Evolutionary conservation across 2,113 vertebrate genomes (phyloP), one percentile per base, ranked within the genome.

Genomic region (Alectura lathami): DNA sequence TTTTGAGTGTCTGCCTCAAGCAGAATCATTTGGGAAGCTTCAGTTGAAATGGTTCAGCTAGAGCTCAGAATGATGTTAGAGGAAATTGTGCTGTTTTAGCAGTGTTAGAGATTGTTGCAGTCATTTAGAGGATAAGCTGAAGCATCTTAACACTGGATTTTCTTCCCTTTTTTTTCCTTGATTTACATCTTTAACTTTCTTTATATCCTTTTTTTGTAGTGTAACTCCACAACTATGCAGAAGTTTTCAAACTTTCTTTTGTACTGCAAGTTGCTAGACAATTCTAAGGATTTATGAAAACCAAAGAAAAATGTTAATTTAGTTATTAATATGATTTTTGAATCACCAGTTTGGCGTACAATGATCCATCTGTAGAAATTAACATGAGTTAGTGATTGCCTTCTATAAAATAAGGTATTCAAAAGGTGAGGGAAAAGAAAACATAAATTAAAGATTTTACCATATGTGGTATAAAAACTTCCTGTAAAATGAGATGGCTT

Each of bases 1-100:
- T 85, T 92, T 89, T 30, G 57, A 93, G 74, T 42, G 89, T 53
- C 89, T 87, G 62, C 48, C 74, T 91, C 66, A 42, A 89, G 89
- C 62, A 38, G 74, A 85, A 87, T 91, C 36, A 23, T 76, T 91
- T 73, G 62, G 17, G 62, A 29, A 22, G 69, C 53, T 91, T 81
- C 80, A 86, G 32, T 1, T 86, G 80, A 79, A 92, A 72, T 45
- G 73, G 47, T 51, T 91, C 48, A 32, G 62, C 2, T 4, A 0
- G 43, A 40, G 48, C n/a, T n/a, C n/a, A 88, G 80, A 66, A 66
- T 26, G 64, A 40, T 0, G 0, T 53, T 36, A 22, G 76, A 80
- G 54, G 50, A 69, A 86, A 57, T 0, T 0, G 27, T 68, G 43
- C 2, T 83, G 40, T 48, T 89, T 76, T 50, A 60, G 21, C 66